phyloP scores from a whole-genome alignment of 2,113 vertebrate genomes.

The Falcunculus frontatus region DNA sequence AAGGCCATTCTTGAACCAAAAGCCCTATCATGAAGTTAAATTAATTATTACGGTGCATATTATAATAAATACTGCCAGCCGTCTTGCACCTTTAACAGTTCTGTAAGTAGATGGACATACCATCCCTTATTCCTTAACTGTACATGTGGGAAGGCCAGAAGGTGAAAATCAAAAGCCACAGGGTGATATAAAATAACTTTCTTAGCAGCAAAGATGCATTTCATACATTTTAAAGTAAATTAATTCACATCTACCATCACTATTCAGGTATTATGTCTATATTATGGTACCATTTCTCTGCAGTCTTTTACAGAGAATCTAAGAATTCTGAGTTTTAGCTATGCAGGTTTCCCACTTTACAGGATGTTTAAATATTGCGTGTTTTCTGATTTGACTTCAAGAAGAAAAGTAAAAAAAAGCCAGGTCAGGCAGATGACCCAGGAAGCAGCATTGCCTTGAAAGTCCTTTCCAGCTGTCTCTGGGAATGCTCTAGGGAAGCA shows the following conservation, averaged over 20 bases:
- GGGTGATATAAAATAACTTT: neutral
- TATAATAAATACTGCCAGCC: neutral
- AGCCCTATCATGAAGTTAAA: neutral
- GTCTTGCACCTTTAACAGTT: neutral
- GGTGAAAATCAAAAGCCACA: neutral
- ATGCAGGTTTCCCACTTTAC: neutral
- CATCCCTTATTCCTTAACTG: neutral
- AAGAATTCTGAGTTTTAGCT: neutral
- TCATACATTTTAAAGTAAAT: neutral
- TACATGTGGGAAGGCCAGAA: neutral
- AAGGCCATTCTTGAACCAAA: neutral
- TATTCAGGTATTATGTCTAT: neutral
- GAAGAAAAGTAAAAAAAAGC: neutral
- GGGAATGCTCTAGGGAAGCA: neutral
- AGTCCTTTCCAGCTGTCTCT: neutral
- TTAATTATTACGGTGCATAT: neutral
- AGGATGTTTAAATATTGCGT: neutral
- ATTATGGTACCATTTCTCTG: neutral
- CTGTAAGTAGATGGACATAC: neutral
- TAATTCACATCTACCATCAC: neutral
- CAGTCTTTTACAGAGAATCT: neutral
- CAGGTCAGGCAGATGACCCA: neutral
- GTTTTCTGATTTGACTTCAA: neutral
- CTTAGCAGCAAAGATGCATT: neutral
- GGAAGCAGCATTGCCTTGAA: neutral